A percentile compares a stretch with the other conserved stretches of the same genome.
phyloP scores from a whole-genome alignment of 2,113 vertebrate species.

The Hippolais icterina region DNA sequence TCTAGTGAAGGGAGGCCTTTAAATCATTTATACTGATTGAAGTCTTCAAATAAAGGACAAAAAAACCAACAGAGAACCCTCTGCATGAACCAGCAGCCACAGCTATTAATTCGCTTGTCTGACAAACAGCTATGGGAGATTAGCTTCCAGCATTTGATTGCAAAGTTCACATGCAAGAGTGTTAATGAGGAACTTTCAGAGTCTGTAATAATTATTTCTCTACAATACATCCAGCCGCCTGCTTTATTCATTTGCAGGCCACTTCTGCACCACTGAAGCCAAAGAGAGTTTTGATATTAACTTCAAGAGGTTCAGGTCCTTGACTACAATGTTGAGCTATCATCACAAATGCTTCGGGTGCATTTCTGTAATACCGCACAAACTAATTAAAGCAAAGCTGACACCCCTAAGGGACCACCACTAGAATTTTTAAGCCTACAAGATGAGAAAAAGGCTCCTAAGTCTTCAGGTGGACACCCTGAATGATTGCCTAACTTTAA shows the following conservation, averaged over 20 bases:
- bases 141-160: slow-evolving; percentile 1
- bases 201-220: slow-evolving; percentile 17
- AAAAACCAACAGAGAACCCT: background rate
- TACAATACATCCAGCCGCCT: background rate
- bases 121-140: background rate
- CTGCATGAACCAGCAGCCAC: background rate
- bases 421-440: background rate
- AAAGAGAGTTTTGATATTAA: slow-evolving; percentile 8
- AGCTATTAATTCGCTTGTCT: slow-evolving; percentile 1
- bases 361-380: background rate
- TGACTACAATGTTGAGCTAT: background rate
- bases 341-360: background rate
- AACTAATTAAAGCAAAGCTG: slow-evolving; percentile 2
- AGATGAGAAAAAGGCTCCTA: background rate
- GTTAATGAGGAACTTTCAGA: slow-evolving; percentile 29
- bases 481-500: background rate
- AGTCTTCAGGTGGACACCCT: background rate
- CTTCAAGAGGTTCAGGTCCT: background rate
- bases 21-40: slow-evolving; percentile 20
- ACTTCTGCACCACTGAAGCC: slow-evolving; percentile 25
- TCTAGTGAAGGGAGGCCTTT: slow-evolving; percentile 28
- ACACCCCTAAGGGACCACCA: background rate
- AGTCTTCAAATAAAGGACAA: slow-evolving; percentile 15
- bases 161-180: background rate
- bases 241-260: slow-evolving; percentile 8